Conservation (phyloP, 2,113 vertebrate species). For the Galeopterus variegatus region DNA sequence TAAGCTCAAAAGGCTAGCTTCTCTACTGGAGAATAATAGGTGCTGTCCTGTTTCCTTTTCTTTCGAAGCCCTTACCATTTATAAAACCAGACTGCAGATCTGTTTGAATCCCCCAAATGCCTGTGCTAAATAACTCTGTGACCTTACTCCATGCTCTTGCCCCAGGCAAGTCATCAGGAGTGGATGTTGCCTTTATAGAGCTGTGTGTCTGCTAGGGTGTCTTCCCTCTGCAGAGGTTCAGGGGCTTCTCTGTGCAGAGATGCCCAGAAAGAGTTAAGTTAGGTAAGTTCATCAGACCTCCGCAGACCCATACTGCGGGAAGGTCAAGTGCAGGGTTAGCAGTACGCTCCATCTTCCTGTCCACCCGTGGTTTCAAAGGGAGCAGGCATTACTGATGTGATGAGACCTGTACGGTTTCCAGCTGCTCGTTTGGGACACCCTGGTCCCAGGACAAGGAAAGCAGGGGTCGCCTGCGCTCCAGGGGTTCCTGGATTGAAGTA, state of each 20-base stretch:
- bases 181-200: background rate
- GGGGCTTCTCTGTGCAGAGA: conserved; percentile 9
- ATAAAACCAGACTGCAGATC: conserved; percentile 21
- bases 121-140: background rate
- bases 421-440: conserved; percentile 88
- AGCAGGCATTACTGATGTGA: conserved; percentile 86
- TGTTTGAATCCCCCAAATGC: background rate
- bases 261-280: conserved; percentile 85
- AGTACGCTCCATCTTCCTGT: conserved; percentile 88
- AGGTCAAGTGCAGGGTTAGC: conserved; percentile 86
- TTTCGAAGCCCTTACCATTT: background rate
- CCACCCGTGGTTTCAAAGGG: conserved; percentile 86
- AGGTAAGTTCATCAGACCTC: conserved; percentile 82
- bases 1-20: background rate
- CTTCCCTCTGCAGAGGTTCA: background rate
- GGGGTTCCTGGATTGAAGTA: conserved; percentile 78
- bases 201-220: accelerated
- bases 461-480: conserved; percentile 77
- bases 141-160: conserved; percentile 4
- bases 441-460: conserved; percentile 81
- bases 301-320: conserved; percentile 76
- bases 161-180: background rate
- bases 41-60: background rate
- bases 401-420: conserved; percentile 85
- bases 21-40: accelerated